Base-by-base conservation (phyloP, 1,140 invertebrate genomes). In the Leptoteleia sp. region DNA sequence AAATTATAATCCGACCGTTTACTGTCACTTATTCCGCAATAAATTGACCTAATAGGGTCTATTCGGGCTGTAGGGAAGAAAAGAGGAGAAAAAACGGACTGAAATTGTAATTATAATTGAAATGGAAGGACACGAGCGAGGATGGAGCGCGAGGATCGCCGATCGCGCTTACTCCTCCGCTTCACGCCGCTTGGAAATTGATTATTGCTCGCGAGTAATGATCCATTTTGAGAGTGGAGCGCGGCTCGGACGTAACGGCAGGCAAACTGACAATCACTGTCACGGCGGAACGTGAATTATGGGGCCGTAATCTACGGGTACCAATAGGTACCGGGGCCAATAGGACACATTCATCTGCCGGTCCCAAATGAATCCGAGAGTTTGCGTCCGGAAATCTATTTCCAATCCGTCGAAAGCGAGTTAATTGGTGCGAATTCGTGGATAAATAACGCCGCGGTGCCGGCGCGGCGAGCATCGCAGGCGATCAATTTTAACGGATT, bases 181-280 rank as follows among this genome's bases (percentile, higher is more conserved):
- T 76, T 81, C 79, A 76, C 79, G 79, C 76, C 81, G 80, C 79
- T 81, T 84, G 54, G 79, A 83, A 86, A 87, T 87, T 86, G 84
- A 87, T 87, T 87, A 87, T 85, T 81, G 76, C 73, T 80, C 79
- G 77, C 80, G 54, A 80, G 71, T 85, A 87, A 86, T 85, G 84
- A 86, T 86, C 82, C 83, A 86, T 86, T 85, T 83, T 81, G 68
- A 65, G 76, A 70, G 62, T 62, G 38, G 68, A 82, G 78, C 72
- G 78, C 80, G 78, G 79, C 62, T 64, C 68, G 79, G 76, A 67
- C 83, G 82, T 83, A 87, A 84, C 84, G 83, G 71, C 82, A 71
- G 57, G 78, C 83, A 82, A 85, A 85, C 84, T 87, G 85, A 88
- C 85, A 87, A 88, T 87, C 85, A 87, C 84, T 84, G 86, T 87